These are phyloP conservation scores for Hydrotaea diabolus DNA, from an alignment of 2,888 invertebrate species.

Conservation along the genomic window DNA sequence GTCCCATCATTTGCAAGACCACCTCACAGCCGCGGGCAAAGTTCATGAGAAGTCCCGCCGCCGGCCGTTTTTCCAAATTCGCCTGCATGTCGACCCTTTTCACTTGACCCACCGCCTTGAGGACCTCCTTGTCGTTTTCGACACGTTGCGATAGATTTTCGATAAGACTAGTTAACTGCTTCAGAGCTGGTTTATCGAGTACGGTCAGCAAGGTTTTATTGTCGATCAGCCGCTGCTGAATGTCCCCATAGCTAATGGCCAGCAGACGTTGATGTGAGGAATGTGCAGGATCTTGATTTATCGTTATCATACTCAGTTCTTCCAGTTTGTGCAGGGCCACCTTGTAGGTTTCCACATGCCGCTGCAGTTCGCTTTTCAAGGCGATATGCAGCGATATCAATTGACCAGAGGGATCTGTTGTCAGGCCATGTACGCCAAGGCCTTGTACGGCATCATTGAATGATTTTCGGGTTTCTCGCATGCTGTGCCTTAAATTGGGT, in stretches of 20 bases:
- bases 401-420: constrained; percentile 84
- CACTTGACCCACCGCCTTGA: constrained; percentile 87
- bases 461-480: constrained; percentile 86
- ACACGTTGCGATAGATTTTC: constrained; percentile 89
- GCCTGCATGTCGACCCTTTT: constrained; percentile 85
- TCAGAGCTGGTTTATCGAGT: constrained; percentile 89
- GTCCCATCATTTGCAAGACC: constrained; percentile 88
- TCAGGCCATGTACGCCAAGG: constrained; percentile 92
- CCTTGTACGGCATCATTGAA: constrained; percentile 93
- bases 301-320: constrained; percentile 84
- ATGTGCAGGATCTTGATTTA: constrained; percentile 88
- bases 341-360: constrained; percentile 92
- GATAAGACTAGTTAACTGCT: constrained; percentile 87
- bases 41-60: constrained; percentile 87
- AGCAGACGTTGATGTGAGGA: constrained; percentile 94
- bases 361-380: constrained; percentile 90
- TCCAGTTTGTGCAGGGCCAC: constrained; percentile 93
- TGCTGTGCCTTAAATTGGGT: constrained; percentile 85
- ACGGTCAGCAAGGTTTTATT: constrained; percentile 94
- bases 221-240: constrained; percentile 94
- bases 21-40: constrained; percentile 88
- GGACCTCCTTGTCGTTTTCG: constrained; percentile 94
- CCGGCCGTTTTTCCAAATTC: constrained; percentile 85
- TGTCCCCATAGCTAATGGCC: constrained; percentile 91
- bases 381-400: constrained; percentile 91